Conservation (phyloP, 1,140 invertebrate species). For the Heliconius nattereri region DNA sequence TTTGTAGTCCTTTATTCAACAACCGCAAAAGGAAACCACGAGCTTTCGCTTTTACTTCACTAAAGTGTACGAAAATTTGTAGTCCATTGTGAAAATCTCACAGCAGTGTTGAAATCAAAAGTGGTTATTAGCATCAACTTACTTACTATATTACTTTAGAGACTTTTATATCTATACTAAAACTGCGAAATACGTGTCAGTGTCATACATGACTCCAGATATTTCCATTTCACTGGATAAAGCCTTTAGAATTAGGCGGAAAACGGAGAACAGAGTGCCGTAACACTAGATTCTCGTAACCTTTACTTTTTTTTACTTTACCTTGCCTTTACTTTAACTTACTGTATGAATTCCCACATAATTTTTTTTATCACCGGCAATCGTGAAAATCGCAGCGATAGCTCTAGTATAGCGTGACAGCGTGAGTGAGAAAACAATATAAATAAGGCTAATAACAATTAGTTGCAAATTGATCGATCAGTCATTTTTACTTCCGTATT, state of each 20-base stretch:
- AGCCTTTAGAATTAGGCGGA: too few species aligned
- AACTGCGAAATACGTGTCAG: too few species aligned
- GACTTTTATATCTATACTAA: not conserved
- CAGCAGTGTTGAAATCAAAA: constrained; percentile 17
- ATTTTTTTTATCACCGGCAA: not conserved
- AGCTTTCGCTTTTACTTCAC: constrained; percentile 16
- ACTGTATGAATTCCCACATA: not conserved
- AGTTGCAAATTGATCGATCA: constrained; percentile 30
- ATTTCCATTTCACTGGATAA: too few species aligned
- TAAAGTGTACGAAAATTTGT: constrained; percentile 22
- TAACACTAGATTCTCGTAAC: too few species aligned
- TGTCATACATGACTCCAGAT: too few species aligned
- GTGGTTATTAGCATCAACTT: not conserved
- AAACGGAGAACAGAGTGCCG: too few species aligned
- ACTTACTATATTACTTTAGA: not conserved
- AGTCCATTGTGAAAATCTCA: constrained; percentile 15
- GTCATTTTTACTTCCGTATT: constrained; percentile 24
- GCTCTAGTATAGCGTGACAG: not conserved
- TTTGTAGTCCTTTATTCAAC: not conserved
- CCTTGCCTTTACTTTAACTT: too few species aligned
- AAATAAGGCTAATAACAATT: constrained; percentile 22
- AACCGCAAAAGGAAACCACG: constrained; percentile 10
- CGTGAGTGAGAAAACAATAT: constrained; percentile 3
- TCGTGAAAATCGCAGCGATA: not conserved
- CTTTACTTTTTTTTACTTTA: too few species aligned